A percentile compares a stretch with the other conserved stretches of the same genome.
Conservation (phyloP, 2,113 vertebrate genomes). For the Oreochromis spilurus region DNA sequence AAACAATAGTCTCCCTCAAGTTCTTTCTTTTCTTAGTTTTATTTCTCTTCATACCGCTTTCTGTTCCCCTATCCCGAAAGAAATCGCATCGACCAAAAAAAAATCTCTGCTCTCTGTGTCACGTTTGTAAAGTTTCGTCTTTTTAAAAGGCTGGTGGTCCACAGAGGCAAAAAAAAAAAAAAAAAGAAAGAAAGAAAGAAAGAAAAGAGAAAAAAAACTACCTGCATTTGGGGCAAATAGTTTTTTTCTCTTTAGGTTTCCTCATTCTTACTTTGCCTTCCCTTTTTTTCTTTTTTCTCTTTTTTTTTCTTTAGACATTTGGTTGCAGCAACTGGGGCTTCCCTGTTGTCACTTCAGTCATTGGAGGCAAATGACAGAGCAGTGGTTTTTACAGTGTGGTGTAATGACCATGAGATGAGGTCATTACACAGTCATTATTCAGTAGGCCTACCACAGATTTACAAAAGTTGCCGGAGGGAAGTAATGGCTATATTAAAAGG, state of each 20-base stretch:
- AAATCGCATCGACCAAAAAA: conserved; percentile 29
- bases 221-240: not conserved
- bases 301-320: not conserved
- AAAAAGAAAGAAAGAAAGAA: not conserved
- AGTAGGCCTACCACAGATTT: conserved; percentile 6
- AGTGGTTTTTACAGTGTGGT: conserved; percentile 15
- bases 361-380: conserved; percentile 22
- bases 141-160: conserved; percentile 29
- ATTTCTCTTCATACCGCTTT: fast-evolving
- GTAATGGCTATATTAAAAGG: conserved; percentile 15
- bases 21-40: fast-evolving
- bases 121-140: conserved; percentile 54
- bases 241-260: not conserved
- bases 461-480: not conserved
- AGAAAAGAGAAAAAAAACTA: not conserved
- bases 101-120: conserved; percentile 48
- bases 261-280: not conserved
- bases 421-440: conserved; percentile 33
- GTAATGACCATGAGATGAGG: conserved; percentile 29
- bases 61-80: not conserved
- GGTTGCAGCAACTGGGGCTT: not conserved
- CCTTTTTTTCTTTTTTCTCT: not conserved
- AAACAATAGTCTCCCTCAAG: fast-evolving
- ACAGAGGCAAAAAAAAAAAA: not conserved
- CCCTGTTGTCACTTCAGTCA: conserved; percentile 28